phyloP scores from a whole-genome alignment of 1,140 invertebrate genomes.

The Chrysomallon squamiferum region DNA sequence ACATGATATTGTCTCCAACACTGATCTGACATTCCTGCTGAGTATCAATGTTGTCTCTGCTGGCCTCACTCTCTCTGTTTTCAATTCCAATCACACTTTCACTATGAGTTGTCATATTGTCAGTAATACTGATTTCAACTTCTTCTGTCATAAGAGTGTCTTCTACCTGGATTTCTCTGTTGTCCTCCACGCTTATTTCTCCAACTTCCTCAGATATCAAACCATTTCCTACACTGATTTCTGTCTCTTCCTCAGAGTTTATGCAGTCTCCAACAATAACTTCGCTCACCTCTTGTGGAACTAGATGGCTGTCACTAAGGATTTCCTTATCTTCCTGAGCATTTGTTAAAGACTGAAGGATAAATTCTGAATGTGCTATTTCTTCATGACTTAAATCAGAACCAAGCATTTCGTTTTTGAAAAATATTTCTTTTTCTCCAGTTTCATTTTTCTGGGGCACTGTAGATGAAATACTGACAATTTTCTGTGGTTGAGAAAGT shows the following conservation, averaged over 20 bases:
- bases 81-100: too few relatives aligned
- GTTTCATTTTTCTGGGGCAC: constrained; percentile 10
- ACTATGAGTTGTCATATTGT: too few relatives aligned
- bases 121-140: too few relatives aligned
- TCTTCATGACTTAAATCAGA: constrained; percentile 28
- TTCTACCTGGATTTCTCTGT: too few relatives aligned
- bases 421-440: constrained; percentile 27
- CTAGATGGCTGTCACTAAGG: neutral
- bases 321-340: neutral
- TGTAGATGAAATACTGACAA: constrained; percentile 18
- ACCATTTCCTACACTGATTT: neutral
- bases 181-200: too few relatives aligned
- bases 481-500: constrained; percentile 35
- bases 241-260: neutral
- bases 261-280: neutral
- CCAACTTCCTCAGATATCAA: too few relatives aligned
- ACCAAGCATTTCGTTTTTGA: constrained; percentile 26
- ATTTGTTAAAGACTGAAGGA: neutral
- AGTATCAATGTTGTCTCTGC: too few relatives aligned
- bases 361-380: constrained; percentile 8
- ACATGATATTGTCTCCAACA: too few relatives aligned
- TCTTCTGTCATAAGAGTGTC: too few relatives aligned
- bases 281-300: neutral
- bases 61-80: too few relatives aligned
- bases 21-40: too few relatives aligned